Evolutionary conservation across 2,113 vertebrate genomes (phyloP).

Genomic region (Tapirus terrestris): DNA sequence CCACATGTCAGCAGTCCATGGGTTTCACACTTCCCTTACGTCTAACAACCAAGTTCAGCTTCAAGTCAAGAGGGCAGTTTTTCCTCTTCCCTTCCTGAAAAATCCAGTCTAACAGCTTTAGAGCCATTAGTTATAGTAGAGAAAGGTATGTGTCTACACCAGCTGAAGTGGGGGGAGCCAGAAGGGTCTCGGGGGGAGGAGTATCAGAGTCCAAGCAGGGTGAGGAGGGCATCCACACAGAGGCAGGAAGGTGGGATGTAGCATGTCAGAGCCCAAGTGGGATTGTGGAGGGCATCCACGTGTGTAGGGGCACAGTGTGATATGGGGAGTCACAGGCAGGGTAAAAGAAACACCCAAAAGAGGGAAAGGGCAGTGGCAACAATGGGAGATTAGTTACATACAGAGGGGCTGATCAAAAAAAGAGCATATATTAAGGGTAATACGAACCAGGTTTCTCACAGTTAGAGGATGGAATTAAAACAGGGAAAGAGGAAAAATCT

Average conservation of each 20-base stretch:
- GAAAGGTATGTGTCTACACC: not conserved
- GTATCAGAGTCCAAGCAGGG: not conserved
- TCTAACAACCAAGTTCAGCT: constrained; percentile 49
- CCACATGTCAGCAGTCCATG: not conserved
- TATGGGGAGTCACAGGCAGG: not conserved
- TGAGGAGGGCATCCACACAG: not conserved
- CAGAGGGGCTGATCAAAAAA: constrained; percentile 14
- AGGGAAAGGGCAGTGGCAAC: not conserved
- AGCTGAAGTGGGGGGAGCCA: not conserved
- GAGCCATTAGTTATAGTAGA: not conserved
- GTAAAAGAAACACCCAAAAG: not conserved
- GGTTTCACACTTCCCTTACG: not conserved
- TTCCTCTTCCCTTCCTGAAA: constrained; percentile 33
- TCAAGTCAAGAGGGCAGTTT: not conserved
- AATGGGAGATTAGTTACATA: constrained; percentile 9
- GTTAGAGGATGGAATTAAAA: not conserved
- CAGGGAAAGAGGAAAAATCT: not conserved
- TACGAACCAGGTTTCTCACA: constrained; percentile 11
- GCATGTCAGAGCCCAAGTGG: not conserved
- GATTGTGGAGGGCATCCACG: not conserved
- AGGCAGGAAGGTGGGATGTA: not conserved
- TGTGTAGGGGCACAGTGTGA: not conserved
- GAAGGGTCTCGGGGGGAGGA: not conserved
- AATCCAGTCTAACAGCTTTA: constrained; percentile 48
- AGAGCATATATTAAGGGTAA: not conserved